Evolutionary conservation across 2,797 vertebrate species (phyloP).

Genomic region (Bradypus variegatus): DNA sequence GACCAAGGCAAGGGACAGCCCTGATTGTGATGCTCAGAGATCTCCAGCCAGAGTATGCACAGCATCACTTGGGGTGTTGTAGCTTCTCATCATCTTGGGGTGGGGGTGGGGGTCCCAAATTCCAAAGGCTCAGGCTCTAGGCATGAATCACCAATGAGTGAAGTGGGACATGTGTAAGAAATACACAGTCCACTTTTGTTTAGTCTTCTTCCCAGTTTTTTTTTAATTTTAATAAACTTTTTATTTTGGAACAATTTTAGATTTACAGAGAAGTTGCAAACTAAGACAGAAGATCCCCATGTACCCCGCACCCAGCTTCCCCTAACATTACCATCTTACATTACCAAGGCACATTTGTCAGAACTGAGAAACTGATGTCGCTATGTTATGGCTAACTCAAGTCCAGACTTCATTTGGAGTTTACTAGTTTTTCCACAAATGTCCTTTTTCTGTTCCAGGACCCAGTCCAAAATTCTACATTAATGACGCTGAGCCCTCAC

Average conservation of each 20-base stretch:
- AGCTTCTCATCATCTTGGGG: not conserved
- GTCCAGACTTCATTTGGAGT: not conserved
- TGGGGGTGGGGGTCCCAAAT: not conserved
- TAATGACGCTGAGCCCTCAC: accelerated
- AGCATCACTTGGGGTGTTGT: not conserved
- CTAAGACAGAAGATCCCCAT: not conserved
- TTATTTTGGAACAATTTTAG: not conserved
- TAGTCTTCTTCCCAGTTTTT: not conserved
- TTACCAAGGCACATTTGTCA: not conserved
- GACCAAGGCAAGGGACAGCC: not conserved
- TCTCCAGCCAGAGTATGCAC: not conserved
- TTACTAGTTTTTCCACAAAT: not conserved
- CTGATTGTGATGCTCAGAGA: not conserved
- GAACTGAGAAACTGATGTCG: not conserved
- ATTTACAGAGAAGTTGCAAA: not conserved
- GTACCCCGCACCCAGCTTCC: not conserved
- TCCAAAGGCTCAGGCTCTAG: not conserved
- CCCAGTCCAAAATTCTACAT: not conserved
- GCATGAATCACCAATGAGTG: not conserved
- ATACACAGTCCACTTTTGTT: not conserved
- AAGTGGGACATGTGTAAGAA: not conserved
- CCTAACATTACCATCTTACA: not conserved
- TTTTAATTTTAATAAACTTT: not conserved
- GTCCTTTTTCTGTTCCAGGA: not conserved
- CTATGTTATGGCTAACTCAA: too few species aligned